Evolutionary conservation across 2,797 vertebrate species (phyloP), one percentile per base, ranked within the genome.

Genomic region (Gephyroberyx darwinii): DNA sequence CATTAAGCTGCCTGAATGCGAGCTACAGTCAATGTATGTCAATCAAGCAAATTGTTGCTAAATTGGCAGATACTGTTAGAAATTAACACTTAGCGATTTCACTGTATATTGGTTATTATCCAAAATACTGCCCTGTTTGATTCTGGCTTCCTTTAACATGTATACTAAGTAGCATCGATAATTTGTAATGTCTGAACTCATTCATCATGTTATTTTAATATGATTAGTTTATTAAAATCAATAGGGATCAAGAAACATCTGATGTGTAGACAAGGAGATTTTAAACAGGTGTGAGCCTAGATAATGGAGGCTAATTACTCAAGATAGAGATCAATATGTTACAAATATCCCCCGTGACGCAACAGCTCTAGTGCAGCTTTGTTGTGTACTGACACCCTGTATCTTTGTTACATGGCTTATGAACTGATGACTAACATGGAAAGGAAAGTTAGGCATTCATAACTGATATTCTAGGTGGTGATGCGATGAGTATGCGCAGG

Each of bases 261-360:
- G 48, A 39, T 64, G 62, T 13, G 4, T 6, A 20, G n/a, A 35
- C 10, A 22, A 51, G 30, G 13, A 19, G 61, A 13, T 50, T 41
- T 19, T 53, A n/a, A 65, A 50, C 50, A 76, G 65, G 71, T 67
- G 59, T 55, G 55, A 74, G 50, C 61, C 19, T 37, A 52, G 58
- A 57, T 75, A 77, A 75, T 67, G 31, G 60, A 56, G 53, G 68
- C 19, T 64, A 86, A 80, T 72, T 55, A 56, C 45, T 37, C 41
- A 2, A 2, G 2, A 64, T 8, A 56, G 1, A 12, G 20, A 17
- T 71, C 19, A 45, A 16, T 45, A 60, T 5, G 57, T 72, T 58
- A 35, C 75, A 63, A 50, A 22, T 48, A 2, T 51, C 35, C 19
- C n/a, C 43, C 4, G 35, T 48, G 20, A 37, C 20, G 2, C 8